Conservation (phyloP, 2,888 invertebrate species). For the Blomia tropicalis region DNA sequence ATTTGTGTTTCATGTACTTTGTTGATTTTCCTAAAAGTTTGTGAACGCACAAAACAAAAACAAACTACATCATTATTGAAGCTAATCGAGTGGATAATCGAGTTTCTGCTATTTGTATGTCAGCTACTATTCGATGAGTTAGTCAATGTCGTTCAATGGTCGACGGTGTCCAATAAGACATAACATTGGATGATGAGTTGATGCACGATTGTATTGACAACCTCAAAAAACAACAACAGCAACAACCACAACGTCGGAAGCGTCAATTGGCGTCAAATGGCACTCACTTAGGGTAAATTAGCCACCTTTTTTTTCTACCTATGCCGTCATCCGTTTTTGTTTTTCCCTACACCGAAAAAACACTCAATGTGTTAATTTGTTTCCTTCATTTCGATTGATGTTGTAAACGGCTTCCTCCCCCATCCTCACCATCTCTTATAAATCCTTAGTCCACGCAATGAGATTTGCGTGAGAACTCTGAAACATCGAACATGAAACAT, state of each 20-base stretch:
- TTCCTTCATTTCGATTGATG: not conserved
- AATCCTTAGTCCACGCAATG: not conserved
- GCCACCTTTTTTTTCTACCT: not conserved
- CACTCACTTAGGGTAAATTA: not conserved
- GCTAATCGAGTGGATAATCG: slow-evolving; percentile 11
- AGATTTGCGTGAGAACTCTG: slow-evolving; percentile 14
- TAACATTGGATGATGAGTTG: not conserved
- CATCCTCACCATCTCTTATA: not conserved
- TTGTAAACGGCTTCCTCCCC: no score
- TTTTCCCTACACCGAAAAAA: no score
- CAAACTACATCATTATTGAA: not conserved
- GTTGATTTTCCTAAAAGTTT: not conserved
- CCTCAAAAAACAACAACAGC: not conserved
- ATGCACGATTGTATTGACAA: not conserved
- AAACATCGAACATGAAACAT: no score
- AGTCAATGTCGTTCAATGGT: no score
- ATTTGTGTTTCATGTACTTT: not conserved
- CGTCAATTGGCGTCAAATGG: not conserved
- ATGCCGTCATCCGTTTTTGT: not conserved
- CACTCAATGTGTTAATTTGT: slow-evolving; percentile 12
- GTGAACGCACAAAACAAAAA: not conserved
- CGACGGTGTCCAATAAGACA: no score
- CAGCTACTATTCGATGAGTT: not conserved
- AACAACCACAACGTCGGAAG: not conserved
- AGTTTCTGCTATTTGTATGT: not conserved